Evolutionary conservation across 2,113 vertebrate genomes (phyloP), one percentile per base, ranked within the genome.

Genomic region (Urocynchramus pylzowi): DNA sequence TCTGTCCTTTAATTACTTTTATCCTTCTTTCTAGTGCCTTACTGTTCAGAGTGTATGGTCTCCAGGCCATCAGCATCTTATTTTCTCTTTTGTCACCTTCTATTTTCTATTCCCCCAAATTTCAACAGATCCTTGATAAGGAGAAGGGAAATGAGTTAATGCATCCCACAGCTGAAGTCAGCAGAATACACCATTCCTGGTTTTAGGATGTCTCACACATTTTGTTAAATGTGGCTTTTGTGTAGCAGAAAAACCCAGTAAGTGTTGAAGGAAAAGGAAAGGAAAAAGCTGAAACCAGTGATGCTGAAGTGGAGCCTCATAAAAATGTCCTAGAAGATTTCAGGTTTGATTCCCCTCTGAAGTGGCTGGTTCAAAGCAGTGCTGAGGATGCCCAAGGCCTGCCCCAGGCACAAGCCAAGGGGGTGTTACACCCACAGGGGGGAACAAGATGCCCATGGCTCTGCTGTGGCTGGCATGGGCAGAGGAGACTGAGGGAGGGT

Each of bases 121-220:
- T 59, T 54, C n/a, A 41, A 44, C 6, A 73, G 52, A 56, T n/a
- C 11, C 41, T 89, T 69, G 60, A 12, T 26, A n/a, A 70, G 53
- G 31, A 52, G n/a, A 64, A 64, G 0, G 2, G 23, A 84, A 59
- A n/a, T 45, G 26, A 60, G 19, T 21, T 11, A 56, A 50, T 30
- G 16, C 28, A 39, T 28, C 57, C 64, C 74, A 60, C 16, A 69
- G 28, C 19, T 82, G 61, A 90, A 57, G 23, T 35, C 49, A 42
- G n/a, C 6, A 9, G 60, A 74, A 84, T 20, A 33, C n/a, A 39
- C 6, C 0, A 0, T 56, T 52, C 16, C 41, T 28, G 18, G 0
- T n/a, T 70, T 64, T 33, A 50, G 31, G 49, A 45, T 18, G 16
- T 54, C 86, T 80, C 69, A 65, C 27, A 20, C 9, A 9, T 57